Conservation (phyloP, 2,797 vertebrate species). For the Odontamblyopus lacepedii region DNA sequence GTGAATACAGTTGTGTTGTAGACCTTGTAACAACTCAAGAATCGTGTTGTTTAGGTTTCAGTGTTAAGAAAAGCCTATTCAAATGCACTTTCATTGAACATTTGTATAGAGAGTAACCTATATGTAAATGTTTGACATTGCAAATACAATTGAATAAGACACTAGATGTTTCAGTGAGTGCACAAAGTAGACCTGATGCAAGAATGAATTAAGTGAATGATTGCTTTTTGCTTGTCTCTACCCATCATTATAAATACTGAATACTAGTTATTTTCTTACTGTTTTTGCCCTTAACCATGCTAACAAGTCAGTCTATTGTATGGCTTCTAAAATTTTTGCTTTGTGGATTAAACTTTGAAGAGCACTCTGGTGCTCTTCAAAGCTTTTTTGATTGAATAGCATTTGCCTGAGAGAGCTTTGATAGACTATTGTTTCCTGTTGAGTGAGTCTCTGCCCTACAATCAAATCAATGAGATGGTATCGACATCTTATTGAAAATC, state of each 20-base stretch:
- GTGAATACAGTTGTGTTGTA: background rate
- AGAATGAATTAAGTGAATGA: background rate
- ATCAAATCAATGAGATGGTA: background rate
- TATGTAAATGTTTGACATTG: background rate
- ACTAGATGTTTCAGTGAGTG: too few species aligned
- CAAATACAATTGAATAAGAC: background rate
- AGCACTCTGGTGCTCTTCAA: conserved; percentile 1
- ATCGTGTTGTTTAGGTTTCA: background rate
- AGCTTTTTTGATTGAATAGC: conserved; percentile 2
- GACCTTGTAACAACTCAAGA: background rate
- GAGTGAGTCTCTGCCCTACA: background rate
- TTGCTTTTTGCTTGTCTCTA: background rate
- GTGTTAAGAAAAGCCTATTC: background rate
- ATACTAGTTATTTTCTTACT: background rate
- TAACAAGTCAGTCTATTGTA: background rate
- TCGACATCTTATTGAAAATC: conserved; percentile 16
- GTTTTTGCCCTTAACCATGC: background rate
- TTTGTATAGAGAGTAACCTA: background rate
- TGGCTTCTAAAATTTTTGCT: background rate
- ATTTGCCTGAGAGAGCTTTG: background rate
- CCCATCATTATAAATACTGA: background rate
- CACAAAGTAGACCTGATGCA: background rate
- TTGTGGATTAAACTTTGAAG: background rate
- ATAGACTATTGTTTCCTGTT: conserved; percentile 3
- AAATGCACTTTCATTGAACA: background rate